phyloP scores from a whole-genome alignment of 2,797 vertebrate species.

The Tiaroga cobitis region DNA sequence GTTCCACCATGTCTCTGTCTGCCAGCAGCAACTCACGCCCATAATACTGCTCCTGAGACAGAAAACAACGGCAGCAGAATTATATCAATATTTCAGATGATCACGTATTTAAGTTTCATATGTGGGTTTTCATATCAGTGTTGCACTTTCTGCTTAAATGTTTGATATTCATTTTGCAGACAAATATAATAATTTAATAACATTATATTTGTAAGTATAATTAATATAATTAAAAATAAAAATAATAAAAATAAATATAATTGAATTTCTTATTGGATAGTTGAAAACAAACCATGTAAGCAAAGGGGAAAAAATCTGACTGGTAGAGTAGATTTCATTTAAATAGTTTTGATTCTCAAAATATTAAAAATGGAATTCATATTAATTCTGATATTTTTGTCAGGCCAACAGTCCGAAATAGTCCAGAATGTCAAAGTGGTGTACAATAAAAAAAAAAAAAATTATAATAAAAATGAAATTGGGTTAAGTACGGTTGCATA shows the following conservation, averaged over 20 bases:
- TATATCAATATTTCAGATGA: not conserved
- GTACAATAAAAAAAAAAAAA: too few relatives aligned
- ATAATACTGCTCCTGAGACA: slow-evolving; percentile 89
- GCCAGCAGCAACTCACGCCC: slow-evolving; percentile 90
- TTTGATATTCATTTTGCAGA: not conserved
- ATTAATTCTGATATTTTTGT: not conserved
- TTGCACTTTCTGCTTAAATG: not conserved
- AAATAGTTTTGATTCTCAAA: not conserved
- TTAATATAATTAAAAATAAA: not conserved
- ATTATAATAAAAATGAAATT: not conserved
- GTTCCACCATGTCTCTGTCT: slow-evolving; percentile 92
- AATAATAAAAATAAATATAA: not conserved
- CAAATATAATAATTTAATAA: not conserved
- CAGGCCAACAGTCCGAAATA: not conserved
- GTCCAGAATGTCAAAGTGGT: not conserved
- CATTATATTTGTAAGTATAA: not conserved
- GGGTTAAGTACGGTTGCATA: not conserved
- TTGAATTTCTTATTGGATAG: not conserved
- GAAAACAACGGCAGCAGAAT: not conserved
- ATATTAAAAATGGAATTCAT: not conserved
- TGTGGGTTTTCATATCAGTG: not conserved
- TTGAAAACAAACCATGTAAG: not conserved
- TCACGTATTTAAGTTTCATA: not conserved
- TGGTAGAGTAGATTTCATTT: not conserved
- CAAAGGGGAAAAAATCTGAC: not conserved